Evolutionary conservation across 2,113 vertebrate genomes (phyloP).

Genomic region (Hemicordylus capensis): DNA sequence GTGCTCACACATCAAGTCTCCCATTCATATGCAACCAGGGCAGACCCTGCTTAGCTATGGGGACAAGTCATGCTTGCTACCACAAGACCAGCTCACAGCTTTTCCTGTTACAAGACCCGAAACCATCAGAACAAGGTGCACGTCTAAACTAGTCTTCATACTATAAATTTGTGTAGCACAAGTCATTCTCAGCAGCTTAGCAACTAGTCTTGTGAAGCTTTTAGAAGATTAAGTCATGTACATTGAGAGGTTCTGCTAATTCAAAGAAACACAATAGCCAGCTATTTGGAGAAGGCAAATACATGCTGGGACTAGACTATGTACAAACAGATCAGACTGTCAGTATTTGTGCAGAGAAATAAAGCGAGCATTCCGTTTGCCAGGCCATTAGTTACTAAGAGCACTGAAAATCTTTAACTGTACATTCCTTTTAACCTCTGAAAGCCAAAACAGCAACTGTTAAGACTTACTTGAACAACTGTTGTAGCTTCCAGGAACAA

Average conservation of each 20-base stretch:
- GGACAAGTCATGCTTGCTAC: no score
- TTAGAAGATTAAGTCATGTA: background rate
- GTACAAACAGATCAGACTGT: background rate
- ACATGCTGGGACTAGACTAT: background rate
- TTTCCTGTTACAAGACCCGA: background rate
- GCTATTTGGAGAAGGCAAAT: background rate
- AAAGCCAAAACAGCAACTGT: background rate
- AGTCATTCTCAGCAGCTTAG: background rate
- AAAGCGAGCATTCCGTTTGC: background rate
- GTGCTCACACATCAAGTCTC: no score
- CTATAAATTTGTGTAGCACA: background rate
- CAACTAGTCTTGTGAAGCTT: background rate
- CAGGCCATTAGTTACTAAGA: background rate
- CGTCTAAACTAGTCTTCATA: rapidly evolving
- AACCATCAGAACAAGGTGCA: background rate
- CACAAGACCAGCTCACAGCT: no score
- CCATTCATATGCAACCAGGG: no score
- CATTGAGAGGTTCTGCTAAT: background rate
- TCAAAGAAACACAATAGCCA: background rate
- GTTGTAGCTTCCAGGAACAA: background rate
- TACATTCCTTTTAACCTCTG: background rate
- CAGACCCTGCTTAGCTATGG: no score
- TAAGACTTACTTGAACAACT: background rate
- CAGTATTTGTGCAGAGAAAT: background rate
- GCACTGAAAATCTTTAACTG: background rate